Evolutionary conservation across 2,888 invertebrate genomes (phyloP), one percentile per base, ranked within the genome.

Genomic region (Merodon equestris): DNA sequence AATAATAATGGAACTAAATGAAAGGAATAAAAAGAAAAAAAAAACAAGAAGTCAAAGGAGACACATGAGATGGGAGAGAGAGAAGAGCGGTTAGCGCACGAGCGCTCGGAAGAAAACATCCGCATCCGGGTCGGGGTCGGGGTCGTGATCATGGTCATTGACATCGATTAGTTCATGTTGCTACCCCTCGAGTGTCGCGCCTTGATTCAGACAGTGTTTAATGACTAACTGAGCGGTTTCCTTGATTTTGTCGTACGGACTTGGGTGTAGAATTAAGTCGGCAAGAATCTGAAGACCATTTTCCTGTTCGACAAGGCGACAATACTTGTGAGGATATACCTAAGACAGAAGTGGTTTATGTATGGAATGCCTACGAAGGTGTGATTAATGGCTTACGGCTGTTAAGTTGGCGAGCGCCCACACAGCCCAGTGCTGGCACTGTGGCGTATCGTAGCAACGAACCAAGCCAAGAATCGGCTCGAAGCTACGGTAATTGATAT

Each of bases 341-440:
- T 97, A 89, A 40, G 4, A 79, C 12, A 18, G 90, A 90, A 76
- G 14, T 18, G n/a, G 3, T 27, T n/a, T n/a, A n/a, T n/a, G n/a
- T n/a, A 12, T 4, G 15, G 9, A 15, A 19, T 50, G 9, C 1
- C 0, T 27, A 27, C 7, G 7, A 27, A 27, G 27, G 27, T 40
- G 14, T 36, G 3, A n/a, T n/a, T n/a, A n/a, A n/a, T n/a, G 42
- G 57, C 70, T 79, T 81, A 88, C 87, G 83, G 87, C 94, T 53
- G 98, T 99, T 76, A 99, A 92, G 90, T 99, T 99, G 54, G 98
- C 97, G 73, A 99, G 91, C 0, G 98, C 98, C 98, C 98, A 99
- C 7, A 95, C 94, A 1, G 98, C 97, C 98, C 98, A 98, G 87
- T 96, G 94, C 87, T 97, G 97, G 88, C 97, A 97, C 87, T 96